Base-by-base conservation (phyloP, 2,888 invertebrate species). In the Lamellibrachia satsuma region DNA sequence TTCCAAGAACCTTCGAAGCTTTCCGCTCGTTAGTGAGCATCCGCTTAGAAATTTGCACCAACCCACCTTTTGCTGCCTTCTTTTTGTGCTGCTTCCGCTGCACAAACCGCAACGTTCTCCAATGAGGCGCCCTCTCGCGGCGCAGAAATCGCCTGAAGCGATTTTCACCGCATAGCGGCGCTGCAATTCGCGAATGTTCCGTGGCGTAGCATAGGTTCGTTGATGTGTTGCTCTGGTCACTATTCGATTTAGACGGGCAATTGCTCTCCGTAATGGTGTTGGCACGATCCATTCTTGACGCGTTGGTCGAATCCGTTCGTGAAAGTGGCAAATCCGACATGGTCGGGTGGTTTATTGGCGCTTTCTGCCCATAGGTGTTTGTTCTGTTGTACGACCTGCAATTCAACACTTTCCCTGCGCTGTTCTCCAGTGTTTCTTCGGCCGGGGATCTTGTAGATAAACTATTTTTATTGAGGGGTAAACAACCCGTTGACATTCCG, bases 1-100 rank as follows among this genome's bases (percentile, higher is more conserved):
- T 96, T 11, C 96, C 96, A 55, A 96, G 94, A n/a, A 96, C 96
- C 94, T 96, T 96, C 7, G 96, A 96, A 0, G 96, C 96, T 93
- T 96, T 96, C 92, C 94, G 95, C 93, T 96, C 96, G 93, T 96
- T 96, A 60, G 90, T 94, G 9, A 93, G 94, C 6, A 93, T 93
- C 52, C 93, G 90, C 92, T 94, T 94, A 91, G 75, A 75, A 11
- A 75, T 96, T 57, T 96, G 96, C 90, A 96, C 96, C 15, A 96
- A 96, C 55, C 96, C 94, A n/a, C 96, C 96, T 94, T 96, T 96
- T 7, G 96, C 95, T 0, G 96, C 96, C 93, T 96, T 96, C 93
- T 96, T 96, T 90, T 75, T 94, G 9, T 93, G 90, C 4, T 22
- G 75, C 22, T 6, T 75, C 75, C 60, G 60, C 15, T 60, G 60